phyloP scores from a whole-genome alignment of 2,113 vertebrate species.

The Spermophilus dauricus region DNA sequence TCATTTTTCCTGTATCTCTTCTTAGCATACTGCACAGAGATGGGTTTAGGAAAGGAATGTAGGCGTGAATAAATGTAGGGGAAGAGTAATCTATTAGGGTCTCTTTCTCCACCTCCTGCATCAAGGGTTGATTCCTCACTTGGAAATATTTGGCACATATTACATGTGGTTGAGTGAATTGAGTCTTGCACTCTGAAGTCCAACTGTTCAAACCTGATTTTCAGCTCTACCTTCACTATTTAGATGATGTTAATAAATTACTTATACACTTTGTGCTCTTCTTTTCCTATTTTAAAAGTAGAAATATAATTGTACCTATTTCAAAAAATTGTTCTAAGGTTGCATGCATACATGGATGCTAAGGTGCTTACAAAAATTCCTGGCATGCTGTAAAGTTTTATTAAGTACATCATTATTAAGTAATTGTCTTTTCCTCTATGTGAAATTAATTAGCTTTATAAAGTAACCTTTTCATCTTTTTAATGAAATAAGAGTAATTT shows the following conservation, averaged over 20 bases:
- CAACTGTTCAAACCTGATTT: neutral
- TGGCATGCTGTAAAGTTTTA: neutral
- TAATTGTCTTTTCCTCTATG: neutral
- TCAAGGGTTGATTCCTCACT: neutral
- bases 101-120: neutral
- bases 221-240: neutral
- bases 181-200: neutral
- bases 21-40: neutral
- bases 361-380: neutral
- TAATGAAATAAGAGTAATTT: constrained; percentile 27
- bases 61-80: neutral
- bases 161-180: neutral
- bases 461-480: neutral
- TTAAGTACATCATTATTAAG: neutral
- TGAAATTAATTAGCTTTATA: neutral
- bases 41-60: neutral
- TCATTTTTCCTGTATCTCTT: neutral
- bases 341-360: neutral
- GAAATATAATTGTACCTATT: constrained; percentile 43
- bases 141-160: neutral
- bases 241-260: neutral
- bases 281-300: neutral
- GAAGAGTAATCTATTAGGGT: no score
- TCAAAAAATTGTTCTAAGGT: neutral
- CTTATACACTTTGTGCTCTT: neutral